Conservation (phyloP, 2,113 vertebrate species). For the Ovis canadensis region DNA sequence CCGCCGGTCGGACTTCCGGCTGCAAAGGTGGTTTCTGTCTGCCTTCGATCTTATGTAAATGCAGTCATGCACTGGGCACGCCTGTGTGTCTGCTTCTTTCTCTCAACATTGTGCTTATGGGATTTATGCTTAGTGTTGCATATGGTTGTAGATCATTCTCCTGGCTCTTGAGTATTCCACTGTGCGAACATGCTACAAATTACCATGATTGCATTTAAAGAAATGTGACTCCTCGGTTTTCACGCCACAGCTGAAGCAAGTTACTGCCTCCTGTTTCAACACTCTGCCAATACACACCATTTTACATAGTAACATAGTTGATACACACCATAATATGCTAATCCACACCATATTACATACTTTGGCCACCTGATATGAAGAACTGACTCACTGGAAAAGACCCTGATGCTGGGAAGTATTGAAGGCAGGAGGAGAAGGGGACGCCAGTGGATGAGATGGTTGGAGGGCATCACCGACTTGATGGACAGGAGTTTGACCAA, state of each 20-base stretch:
- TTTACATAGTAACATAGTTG: neutral
- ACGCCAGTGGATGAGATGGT: neutral
- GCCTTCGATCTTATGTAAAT: neutral
- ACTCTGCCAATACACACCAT: neutral
- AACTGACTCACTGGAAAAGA: neutral
- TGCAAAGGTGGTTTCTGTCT: neutral
- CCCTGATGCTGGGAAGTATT: neutral
- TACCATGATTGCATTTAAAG: neutral
- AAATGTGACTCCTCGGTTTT: neutral
- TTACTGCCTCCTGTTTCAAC: neutral
- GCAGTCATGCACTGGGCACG: neutral
- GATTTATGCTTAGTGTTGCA: neutral
- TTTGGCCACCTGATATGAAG: neutral
- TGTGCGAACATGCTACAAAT: neutral
- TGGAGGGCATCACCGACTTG: neutral
- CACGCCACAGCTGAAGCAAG: neutral
- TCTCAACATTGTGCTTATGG: neutral
- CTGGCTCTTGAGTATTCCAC: neutral
- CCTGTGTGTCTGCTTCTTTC: neutral
- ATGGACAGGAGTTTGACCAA: neutral
- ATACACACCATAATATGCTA: neutral
- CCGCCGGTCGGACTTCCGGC: fast-evolving
- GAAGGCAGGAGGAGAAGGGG: neutral
- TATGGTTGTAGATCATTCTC: neutral
- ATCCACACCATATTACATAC: neutral